phyloP scores from a whole-genome alignment of 2,797 vertebrate species.

The Ctenochaetus hawaiiensis region DNA sequence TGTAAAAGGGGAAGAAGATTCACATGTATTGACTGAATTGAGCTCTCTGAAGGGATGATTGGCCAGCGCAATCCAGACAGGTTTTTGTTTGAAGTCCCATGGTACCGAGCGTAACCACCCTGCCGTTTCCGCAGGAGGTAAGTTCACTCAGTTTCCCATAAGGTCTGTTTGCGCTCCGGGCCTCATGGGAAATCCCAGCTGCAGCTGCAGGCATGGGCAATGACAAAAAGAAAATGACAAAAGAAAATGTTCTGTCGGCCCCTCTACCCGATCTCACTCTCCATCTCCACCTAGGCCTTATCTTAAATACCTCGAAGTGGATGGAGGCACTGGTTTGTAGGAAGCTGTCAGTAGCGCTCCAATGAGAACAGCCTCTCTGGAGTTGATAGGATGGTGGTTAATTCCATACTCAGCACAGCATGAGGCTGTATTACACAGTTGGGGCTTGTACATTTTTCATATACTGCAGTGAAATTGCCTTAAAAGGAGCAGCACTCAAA shows the following conservation, averaged over 20 bases:
- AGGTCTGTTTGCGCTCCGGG: conserved; percentile 66
- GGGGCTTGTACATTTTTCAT: conserved; percentile 53
- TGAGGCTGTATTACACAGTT: conserved; percentile 49
- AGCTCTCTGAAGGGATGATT: conserved; percentile 38
- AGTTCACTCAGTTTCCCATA: conserved; percentile 49
- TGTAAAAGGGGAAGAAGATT: conserved; percentile 13
- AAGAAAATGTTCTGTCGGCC: conserved; percentile 49
- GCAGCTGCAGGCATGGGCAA: conserved; percentile 58
- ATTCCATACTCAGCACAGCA: conserved; percentile 36
- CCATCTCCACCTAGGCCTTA: conserved; percentile 64
- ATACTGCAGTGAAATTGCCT: conserved; percentile 26
- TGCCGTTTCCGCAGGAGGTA: conserved; percentile 39
- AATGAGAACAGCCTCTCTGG: conserved; percentile 52
- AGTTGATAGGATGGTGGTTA: conserved; percentile 51
- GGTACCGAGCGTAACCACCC: conserved; percentile 5
- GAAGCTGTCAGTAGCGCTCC: conserved; percentile 68
- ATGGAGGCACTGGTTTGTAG: conserved; percentile 63
- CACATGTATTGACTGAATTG: conserved; percentile 53
- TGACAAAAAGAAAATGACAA: conserved; percentile 71
- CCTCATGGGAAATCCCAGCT: conserved; percentile 73
- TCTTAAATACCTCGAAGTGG: conserved; percentile 73
- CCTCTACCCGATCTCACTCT: conserved; percentile 4
- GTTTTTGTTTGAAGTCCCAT: conserved; percentile 50
- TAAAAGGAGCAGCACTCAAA: not conserved
- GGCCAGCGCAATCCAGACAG: not conserved